A percentile compares a stretch with the other conserved stretches of the same genome.
These are phyloP conservation scores for Orientallactaga bullata DNA, from an alignment of 2,113 vertebrate species.

Conservation along the genomic window DNA sequence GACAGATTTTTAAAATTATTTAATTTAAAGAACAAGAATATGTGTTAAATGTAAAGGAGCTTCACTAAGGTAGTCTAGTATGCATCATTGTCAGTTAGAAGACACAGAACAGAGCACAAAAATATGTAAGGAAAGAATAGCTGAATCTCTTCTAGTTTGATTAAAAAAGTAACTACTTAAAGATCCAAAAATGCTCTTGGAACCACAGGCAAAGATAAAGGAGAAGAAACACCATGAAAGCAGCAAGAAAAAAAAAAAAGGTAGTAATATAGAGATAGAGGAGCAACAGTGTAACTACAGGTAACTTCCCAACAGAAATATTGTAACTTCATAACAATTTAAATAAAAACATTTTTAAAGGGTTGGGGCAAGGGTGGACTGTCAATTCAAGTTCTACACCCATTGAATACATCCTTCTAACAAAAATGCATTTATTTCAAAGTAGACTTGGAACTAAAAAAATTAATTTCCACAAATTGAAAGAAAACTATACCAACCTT, in stretches of 20 bases:
- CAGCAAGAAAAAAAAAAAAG: neutral
- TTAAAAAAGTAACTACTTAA: neutral
- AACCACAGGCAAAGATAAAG: slow-evolving; percentile 13
- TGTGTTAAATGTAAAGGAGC: neutral
- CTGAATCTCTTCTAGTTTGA: neutral
- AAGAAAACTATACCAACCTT: neutral
- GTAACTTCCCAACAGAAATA: slow-evolving; percentile 18
- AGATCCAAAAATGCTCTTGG: neutral
- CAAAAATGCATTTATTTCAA: neutral
- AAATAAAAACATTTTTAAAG: no score
- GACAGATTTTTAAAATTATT: neutral
- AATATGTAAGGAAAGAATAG: neutral
- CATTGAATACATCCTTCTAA: neutral
- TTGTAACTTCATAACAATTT: neutral
- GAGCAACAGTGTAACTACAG: neutral
- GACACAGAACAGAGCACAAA: neutral
- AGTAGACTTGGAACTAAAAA: no score
- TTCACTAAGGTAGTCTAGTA: neutral
- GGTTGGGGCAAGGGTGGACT: no score
- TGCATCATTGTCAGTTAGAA: neutral
- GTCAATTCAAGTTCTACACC: neutral
- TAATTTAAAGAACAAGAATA: slow-evolving; percentile 18
- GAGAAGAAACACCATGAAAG: neutral
- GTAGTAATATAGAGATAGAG: neutral
- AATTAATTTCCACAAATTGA: neutral